These are phyloP conservation scores for Chrysogorgia sp. DNA, from an alignment of 92 coral and sea anemone genomes.

Conservation along the genomic window DNA sequence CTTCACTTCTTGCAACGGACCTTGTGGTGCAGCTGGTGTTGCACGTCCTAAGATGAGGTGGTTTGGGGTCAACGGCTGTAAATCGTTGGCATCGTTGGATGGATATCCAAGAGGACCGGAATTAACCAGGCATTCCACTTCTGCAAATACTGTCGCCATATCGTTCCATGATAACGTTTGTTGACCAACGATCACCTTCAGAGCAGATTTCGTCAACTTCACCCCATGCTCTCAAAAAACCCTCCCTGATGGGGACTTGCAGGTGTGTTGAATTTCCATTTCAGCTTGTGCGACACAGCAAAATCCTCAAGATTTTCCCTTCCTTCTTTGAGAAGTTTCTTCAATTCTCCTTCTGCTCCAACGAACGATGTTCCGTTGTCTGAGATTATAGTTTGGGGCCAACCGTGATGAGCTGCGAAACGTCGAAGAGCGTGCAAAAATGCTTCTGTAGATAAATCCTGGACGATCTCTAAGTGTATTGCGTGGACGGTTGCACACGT, in stretches of 20 bases:
- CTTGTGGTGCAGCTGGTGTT: constrained; percentile 17
- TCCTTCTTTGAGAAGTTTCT: constrained; percentile 5
- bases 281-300: constrained; percentile 22
- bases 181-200: constrained; percentile 4
- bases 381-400: constrained; percentile 39
- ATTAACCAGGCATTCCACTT: constrained; percentile 42
- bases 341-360: background rate
- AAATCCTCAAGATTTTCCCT: background rate
- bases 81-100: constrained; percentile 45
- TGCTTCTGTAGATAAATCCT: constrained; percentile 33
- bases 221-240: constrained; percentile 48
- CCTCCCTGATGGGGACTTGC: constrained; percentile 58
- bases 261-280: constrained; percentile 51
- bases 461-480: constrained; percentile 43
- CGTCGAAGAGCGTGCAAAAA: constrained; percentile 17
- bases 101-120: constrained; percentile 50
- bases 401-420: constrained; percentile 47
- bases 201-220: constrained; percentile 43
- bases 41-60: constrained; percentile 32
- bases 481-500: constrained; percentile 53
- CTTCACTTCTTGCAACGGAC: constrained; percentile 43
- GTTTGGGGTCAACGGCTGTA: constrained; percentile 40
- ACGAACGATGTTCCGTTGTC: constrained; percentile 36
- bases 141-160: background rate
- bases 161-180: constrained; percentile 29